Base-by-base conservation (phyloP, 2,113 vertebrate genomes). In the Gymnobelideus leadbeateri region DNA sequence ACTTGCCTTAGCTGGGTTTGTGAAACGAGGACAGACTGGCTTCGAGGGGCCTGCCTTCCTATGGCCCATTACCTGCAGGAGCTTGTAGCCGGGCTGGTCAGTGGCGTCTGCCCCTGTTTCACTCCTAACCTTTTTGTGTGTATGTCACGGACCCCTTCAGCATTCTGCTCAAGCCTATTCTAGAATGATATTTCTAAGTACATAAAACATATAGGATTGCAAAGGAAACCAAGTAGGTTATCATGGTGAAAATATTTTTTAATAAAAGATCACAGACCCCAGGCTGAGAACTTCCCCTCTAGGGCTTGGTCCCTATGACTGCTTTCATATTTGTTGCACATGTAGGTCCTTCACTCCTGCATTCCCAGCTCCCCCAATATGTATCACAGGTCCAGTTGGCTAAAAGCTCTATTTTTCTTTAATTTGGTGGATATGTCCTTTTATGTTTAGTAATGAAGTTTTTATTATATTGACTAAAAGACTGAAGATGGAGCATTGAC, bases 381-480 rank as follows among this genome's bases (percentile, higher is more conserved):
- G 8, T 9, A 50, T 37, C 77, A 24, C n/a, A 43, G n/a, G 19
- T 1, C n/a, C 7, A 84, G 16, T 84, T 43, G 19, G 7, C 68
- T 43, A 43, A 84, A 84, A 43, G n/a, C 19, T 43, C 91, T 25
- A 25, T 51, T 53, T 57, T 49, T 47, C 21, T 11, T 89, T 94
- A 50, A 92, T 90, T 96, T 95, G 90, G 47, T 92, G 89, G 84
- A 47, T 53, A 77, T 52, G 57, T 23, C 37, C 26, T 91, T 28
- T 61, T 14, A 92, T 84, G 57, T 43, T 49, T 31, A 93, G 90
- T 89, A 53, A 84, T 84, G 68, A 84, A n/a, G 68, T 21, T 84
- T 84, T 84, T 84, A 51, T n/a, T 16, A 51, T 26, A 55, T 61
- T 93, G 10, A 84, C 37, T 57, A 93, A 95, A 96, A 91, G 16